These are phyloP conservation scores for Megaceryle torquata DNA, from an alignment of 2,113 vertebrate genomes.

Conservation along the genomic window DNA sequence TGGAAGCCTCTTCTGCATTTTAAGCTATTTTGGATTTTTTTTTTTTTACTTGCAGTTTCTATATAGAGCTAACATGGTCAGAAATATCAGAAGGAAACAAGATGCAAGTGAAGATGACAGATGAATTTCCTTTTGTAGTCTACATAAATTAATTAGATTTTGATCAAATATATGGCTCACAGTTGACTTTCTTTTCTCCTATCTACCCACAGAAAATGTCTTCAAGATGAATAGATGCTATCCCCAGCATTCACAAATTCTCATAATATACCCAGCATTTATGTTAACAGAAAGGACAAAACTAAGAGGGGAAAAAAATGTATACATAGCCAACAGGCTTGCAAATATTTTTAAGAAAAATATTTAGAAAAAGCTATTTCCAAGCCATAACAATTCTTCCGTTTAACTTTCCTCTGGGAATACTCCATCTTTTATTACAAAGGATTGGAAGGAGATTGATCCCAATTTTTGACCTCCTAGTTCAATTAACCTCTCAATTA, in stretches of 20 bases:
- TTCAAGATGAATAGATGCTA: neutral
- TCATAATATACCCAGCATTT: neutral
- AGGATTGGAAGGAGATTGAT: neutral
- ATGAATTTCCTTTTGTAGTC: neutral
- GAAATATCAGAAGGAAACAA: neutral
- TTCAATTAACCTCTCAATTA: slow-evolving; percentile 9
- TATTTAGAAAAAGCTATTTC: neutral
- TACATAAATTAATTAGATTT: neutral
- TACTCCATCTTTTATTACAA: neutral
- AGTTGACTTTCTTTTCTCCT: neutral
- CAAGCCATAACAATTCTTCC: neutral
- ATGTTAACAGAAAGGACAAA: neutral
- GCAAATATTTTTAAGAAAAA: neutral
- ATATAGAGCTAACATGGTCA: neutral
- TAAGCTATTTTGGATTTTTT: neutral
- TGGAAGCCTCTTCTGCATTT: neutral
- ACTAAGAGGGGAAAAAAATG: neutral
- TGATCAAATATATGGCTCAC: neutral
- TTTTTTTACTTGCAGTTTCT: neutral
- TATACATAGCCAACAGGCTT: neutral
- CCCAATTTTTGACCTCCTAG: neutral
- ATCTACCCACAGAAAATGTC: neutral
- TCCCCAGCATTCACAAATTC: neutral
- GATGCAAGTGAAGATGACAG: neutral
- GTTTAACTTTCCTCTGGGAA: neutral